Percentiles rank a stretch among this genome's conserved stretches.
Evolutionary conservation across 2,888 invertebrate genomes (phyloP).

Genomic region (Mesochorus sp.): DNA sequence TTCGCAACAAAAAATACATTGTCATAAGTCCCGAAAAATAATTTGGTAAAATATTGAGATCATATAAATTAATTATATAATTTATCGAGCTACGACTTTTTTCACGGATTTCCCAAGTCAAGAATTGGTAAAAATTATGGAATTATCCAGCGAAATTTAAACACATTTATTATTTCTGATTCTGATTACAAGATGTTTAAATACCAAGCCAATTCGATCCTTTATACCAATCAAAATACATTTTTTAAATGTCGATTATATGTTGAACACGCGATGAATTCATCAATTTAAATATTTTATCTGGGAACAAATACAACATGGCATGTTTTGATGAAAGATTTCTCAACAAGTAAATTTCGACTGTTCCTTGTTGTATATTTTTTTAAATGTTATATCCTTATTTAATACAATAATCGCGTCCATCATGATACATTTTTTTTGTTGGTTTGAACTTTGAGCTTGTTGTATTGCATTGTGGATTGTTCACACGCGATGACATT

Average conservation of each 20-base stretch:
- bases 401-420: neutral
- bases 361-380: neutral
- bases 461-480: neutral
- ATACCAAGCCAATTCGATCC: neutral
- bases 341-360: slow-evolving; percentile 1
- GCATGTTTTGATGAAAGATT: slow-evolving; percentile 15
- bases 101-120: too few species aligned
- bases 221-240: neutral
- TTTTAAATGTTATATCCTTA: neutral
- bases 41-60: too few species aligned
- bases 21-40: too few species aligned
- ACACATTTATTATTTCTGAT: too few species aligned
- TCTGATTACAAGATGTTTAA: too few species aligned
- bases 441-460: neutral
- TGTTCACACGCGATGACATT: slow-evolving; percentile 16
- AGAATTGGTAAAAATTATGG: neutral
- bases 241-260: neutral
- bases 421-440: neutral
- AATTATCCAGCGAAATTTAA: too few species aligned
- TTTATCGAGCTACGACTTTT: too few species aligned
- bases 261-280: neutral
- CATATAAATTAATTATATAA: too few species aligned
- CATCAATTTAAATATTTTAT: too few species aligned
- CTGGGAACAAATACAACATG: neutral
- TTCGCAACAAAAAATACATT: too few species aligned